Base-by-base conservation (phyloP, 2,113 vertebrate species). In the Passer montanus region DNA sequence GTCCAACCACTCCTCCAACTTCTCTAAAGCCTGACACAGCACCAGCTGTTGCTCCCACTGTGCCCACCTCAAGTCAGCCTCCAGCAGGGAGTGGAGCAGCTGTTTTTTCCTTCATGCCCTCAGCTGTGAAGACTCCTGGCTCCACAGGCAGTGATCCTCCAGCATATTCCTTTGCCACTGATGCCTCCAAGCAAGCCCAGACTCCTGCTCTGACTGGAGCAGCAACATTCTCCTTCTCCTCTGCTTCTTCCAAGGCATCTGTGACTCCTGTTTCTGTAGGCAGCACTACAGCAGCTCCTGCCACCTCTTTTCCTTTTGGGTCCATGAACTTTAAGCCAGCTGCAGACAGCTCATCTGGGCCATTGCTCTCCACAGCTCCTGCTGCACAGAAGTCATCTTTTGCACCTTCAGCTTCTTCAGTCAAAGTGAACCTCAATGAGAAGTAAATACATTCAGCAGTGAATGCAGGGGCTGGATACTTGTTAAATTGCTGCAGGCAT, bases 401-500 rank as follows among this genome's bases (percentile, higher is more conserved):
- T 27, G 56, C 98, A 27, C 92, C 95, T 11, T 89, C 98, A 3
- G 60, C 97, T 20, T 97, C 98, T 39, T 91, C 97, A 1, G 98
- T 98, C 90, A 99, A 99, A 97, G 93, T 98, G 67, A 99, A 98
- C 98, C 98, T 99, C n/a, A 98, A 62, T 67, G 99, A 99, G 50
- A 99, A 99, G 99, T 99, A 98, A 97, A 95, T 97, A 31, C 11
- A 75, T 79, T 39, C 13, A 55, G 7, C 58, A 67, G 22, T 74
- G 84, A 87, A n/a, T 86, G 59, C 52, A 83, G 47, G 66, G 88
- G 31, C 17, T 90, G 82, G 52, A 2, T 62, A 7, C 19, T 76
- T 81, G 50, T 85, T 77, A 59, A 67, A 63, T 70, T 93, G n/a
- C 26, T 80, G 24, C 30, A 76, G 69, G 33, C 44, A 3, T 23